phyloP scores from a whole-genome alignment of 2,888 invertebrate genomes.

The Lacanobia oleracea region DNA sequence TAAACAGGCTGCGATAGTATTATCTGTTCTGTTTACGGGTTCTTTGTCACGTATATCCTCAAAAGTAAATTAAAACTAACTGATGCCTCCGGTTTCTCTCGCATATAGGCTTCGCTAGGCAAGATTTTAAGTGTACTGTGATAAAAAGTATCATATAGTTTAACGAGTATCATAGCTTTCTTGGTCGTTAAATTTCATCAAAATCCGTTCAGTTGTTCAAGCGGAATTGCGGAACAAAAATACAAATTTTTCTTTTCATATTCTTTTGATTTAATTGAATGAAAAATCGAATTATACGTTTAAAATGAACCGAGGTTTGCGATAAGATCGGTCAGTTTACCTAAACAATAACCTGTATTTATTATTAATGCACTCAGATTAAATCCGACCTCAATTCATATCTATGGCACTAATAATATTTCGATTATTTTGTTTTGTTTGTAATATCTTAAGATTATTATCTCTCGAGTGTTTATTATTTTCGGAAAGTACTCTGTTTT shows the following conservation, averaged over 20 bases:
- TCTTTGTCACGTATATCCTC: constrained; percentile 36
- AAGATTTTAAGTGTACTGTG: neutral
- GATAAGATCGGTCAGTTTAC: constrained; percentile 39
- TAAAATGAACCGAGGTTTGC: constrained; percentile 19
- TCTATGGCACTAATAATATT: constrained; percentile 29
- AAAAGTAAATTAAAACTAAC: constrained; percentile 12
- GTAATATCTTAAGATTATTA: constrained; percentile 32
- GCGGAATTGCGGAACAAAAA: neutral
- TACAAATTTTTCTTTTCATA: neutral
- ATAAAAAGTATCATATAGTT: neutral
- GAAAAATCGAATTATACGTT: neutral
- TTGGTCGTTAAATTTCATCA: neutral
- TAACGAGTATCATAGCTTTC: neutral
- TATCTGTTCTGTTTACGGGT: constrained; percentile 25
- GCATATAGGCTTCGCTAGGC: neutral
- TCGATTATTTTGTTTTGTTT: constrained; percentile 45
- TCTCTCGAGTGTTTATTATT: constrained; percentile 31
- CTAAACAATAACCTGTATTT: constrained; percentile 34
- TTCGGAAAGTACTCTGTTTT: constrained; percentile 16
- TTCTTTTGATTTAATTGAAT: neutral
- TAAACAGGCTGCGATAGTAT: constrained; percentile 18
- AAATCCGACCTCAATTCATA: constrained; percentile 46
- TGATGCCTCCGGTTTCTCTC: neutral
- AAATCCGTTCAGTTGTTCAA: neutral
- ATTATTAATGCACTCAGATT: constrained; percentile 37